Base-by-base conservation (phyloP, 2,888 invertebrate species). In the Salpingus planirostris region DNA sequence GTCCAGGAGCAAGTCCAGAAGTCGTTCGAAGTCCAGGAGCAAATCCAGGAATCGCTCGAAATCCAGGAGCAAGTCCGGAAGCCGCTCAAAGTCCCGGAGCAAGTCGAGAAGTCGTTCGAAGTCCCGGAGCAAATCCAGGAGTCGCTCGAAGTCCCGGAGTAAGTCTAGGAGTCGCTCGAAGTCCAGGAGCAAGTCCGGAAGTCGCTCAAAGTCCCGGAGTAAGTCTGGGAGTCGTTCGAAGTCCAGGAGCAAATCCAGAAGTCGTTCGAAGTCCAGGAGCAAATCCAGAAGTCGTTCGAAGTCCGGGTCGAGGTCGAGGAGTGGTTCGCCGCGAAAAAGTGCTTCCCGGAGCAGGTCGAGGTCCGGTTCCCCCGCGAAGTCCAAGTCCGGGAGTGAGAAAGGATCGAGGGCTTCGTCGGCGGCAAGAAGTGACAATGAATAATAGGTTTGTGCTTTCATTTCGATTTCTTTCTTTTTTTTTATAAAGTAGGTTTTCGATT, bases 21-120 rank as follows among this genome's bases (percentile, higher is more conserved):
- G 46, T 26, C 36, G 42, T 21, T 65, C 64, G 2, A 42, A 57
- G 2, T 70, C 70, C 42, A 46, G 50, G 13, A 52, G 57, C 10
- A 52, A 65, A 4, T 71, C 70, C 3, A 55, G 64, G 36, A 65
- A 65, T 0, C 50, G 54, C 34, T 64, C 63, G 2, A 42, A 11
- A 14, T 27, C 27, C 27, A 27, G 50, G 15, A 57, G 54, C 31
- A 42, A 53, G 12, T 62, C 66, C 2, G 49, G 13, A 8, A 11
- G 11, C 8, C 4, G 57, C 13, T 64, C 64, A 2, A 10, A 25
- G 24, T 31, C 33, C 10, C 2, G 51, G 15, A 57, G 53, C 31
- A 41, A 54, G 14, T 61, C 66, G 1, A 51, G 57, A 13, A 64
- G 64, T 2, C 11, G 27, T 36, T 64, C 41, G 15, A 30, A 33